Conservation (phyloP, 2,888 invertebrate genomes). For the Lymantria dispar region DNA sequence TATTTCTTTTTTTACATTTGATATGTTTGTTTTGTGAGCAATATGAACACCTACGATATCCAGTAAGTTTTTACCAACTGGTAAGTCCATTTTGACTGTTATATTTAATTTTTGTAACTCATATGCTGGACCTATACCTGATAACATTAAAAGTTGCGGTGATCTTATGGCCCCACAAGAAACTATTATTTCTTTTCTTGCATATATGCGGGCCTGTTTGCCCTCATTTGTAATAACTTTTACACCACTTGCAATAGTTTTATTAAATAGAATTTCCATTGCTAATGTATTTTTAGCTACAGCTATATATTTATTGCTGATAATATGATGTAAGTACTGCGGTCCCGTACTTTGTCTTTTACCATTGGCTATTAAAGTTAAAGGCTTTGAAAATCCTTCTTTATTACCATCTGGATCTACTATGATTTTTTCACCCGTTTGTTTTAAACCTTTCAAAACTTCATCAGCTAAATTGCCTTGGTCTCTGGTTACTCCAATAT, state of each 20-base stretch:
- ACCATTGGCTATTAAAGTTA: slow-evolving; percentile 8
- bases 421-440: slow-evolving; percentile 14
- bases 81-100: slow-evolving; percentile 10
- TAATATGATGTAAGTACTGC: slow-evolving; percentile 10
- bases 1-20: background rate
- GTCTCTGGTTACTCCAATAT: slow-evolving; percentile 18
- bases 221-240: slow-evolving; percentile 15
- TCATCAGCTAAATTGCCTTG: background rate
- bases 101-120: slow-evolving; percentile 18
- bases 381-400: slow-evolving; percentile 10
- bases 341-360: slow-evolving; percentile 14
- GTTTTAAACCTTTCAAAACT: slow-evolving; percentile 14
- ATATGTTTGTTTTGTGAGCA: slow-evolving; percentile 25
- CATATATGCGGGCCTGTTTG: slow-evolving; percentile 16
- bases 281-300: slow-evolving; percentile 17
- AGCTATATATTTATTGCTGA: slow-evolving; percentile 9
- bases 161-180: slow-evolving; percentile 59
- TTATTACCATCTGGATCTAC: slow-evolving; percentile 15
- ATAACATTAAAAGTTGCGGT: slow-evolving; percentile 37
- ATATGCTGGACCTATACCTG: slow-evolving; percentile 44
- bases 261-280: slow-evolving; percentile 24
- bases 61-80: slow-evolving; percentile 22
- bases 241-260: slow-evolving; percentile 17
- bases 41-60: slow-evolving; percentile 15
- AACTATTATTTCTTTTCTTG: slow-evolving; percentile 46